phyloP scores from a whole-genome alignment of 2,797 vertebrate genomes.

The Neopelma chrysocephalum region DNA sequence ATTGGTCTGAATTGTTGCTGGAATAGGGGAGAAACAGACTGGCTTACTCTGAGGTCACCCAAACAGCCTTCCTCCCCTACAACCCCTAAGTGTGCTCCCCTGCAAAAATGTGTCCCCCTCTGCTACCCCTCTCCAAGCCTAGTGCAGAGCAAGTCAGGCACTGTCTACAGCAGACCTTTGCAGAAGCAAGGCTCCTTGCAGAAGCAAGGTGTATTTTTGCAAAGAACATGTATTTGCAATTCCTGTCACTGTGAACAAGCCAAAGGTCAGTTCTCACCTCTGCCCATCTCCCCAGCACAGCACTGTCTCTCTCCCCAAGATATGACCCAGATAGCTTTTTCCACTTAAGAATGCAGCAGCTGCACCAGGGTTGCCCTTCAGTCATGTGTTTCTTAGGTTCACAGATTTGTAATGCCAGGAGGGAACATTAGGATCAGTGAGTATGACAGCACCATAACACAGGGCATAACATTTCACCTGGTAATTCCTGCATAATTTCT shows the following conservation, averaged over 20 bases:
- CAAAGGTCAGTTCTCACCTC: slow-evolving; percentile 24
- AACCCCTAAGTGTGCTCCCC: fast-evolving
- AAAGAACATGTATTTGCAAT: not conserved
- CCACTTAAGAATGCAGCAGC: slow-evolving; percentile 27
- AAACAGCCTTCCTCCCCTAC: not conserved
- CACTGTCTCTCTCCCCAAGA: not conserved
- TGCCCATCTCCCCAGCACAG: not conserved
- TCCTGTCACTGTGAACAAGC: not conserved
- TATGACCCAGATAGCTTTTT: not conserved
- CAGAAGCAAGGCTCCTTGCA: not conserved
- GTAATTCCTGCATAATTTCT: slow-evolving; percentile 19
- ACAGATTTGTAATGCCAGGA: slow-evolving; percentile 22
- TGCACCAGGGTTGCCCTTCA: not conserved
- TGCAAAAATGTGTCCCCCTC: not conserved
- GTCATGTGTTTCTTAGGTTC: not conserved
- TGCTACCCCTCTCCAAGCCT: not conserved
- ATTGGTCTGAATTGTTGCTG: not conserved
- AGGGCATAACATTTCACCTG: slow-evolving; percentile 46
- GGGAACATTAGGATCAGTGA: slow-evolving; percentile 36
- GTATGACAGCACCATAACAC: not conserved
- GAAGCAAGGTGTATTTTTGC: not conserved
- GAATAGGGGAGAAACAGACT: not conserved
- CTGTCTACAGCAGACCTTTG: not conserved
- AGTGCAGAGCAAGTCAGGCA: not conserved
- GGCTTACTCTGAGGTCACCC: not conserved